Conservation (phyloP, 2,113 vertebrate species). For the Crotalus tigris region DNA sequence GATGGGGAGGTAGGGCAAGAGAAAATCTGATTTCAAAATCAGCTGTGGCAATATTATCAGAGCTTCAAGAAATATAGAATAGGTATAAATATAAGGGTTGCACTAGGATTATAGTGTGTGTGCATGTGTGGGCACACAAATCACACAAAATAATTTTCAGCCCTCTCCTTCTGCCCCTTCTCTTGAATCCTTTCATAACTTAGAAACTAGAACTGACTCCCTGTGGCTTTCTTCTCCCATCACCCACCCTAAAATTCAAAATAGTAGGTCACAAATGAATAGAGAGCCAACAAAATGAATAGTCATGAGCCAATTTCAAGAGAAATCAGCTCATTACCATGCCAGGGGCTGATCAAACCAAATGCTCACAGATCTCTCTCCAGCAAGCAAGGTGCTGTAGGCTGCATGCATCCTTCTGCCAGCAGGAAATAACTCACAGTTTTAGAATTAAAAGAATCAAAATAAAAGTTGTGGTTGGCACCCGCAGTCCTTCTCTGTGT, state of each 20-base stretch:
- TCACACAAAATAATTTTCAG: background rate
- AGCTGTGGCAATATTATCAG: accelerated
- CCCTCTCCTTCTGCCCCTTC: background rate
- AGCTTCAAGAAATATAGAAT: background rate
- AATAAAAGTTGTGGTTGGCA: constrained; percentile 60
- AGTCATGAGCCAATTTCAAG: constrained; percentile 76
- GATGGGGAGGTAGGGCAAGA: background rate
- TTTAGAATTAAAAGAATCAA: constrained; percentile 70
- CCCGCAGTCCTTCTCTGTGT: constrained; percentile 49
- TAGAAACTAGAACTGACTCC: constrained; percentile 46
- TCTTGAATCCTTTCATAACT: constrained; percentile 13
- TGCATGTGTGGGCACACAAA: background rate
- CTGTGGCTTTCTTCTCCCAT: constrained; percentile 40
- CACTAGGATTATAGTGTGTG: accelerated
- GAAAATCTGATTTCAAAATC: background rate
- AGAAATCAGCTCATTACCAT: constrained; percentile 76
- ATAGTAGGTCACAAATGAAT: constrained; percentile 74
- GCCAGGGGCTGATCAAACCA: constrained; percentile 75
- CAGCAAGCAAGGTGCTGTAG: constrained; percentile 69
- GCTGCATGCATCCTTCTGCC: constrained; percentile 67
- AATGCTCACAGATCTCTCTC: constrained; percentile 73
- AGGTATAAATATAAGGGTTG: accelerated
- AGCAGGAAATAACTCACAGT: constrained; percentile 63
- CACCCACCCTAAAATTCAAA: constrained; percentile 56
- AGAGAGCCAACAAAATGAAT: constrained; percentile 74